These are phyloP conservation scores for Bothrops jararaca DNA, from an alignment of 2,113 vertebrate genomes.

Conservation along the genomic window DNA sequence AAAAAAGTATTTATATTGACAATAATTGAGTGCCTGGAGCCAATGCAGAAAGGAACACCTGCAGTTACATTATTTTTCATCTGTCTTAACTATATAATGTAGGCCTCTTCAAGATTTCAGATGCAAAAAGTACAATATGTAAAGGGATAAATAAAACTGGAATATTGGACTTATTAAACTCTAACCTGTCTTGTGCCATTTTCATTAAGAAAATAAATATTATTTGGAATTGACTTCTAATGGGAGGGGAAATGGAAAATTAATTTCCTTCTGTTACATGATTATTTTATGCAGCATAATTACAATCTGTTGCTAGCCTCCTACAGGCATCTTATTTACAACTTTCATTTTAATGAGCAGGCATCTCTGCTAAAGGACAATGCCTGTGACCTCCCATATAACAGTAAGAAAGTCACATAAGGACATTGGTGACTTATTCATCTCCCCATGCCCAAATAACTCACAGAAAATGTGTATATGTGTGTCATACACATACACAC, in stretches of 20 bases:
- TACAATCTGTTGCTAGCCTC: background rate
- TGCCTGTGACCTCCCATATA: constrained; percentile 8
- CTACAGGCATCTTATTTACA: background rate
- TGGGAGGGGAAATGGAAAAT: background rate
- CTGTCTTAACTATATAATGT: background rate
- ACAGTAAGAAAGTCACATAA: constrained; percentile 2
- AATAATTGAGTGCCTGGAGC: background rate
- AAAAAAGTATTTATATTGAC: background rate
- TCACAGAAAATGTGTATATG: background rate
- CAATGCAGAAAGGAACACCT: background rate
- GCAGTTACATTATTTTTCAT: background rate
- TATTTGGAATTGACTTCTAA: background rate
- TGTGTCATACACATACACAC: background rate
- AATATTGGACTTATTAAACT: background rate
- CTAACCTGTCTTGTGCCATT: background rate
- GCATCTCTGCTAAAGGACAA: constrained; percentile 24
- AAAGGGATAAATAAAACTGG: background rate
- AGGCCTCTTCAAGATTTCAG: background rate
- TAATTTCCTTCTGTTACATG: background rate
- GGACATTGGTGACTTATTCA: constrained; percentile 11
- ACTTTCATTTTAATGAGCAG: constrained; percentile 12
- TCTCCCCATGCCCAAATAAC: background rate
- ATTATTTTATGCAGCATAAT: constrained; percentile 2
- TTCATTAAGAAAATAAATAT: background rate
- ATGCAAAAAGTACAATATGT: background rate